phyloP scores from a whole-genome alignment of 2,888 invertebrate genomes.

The Plagodis dolabraria region DNA sequence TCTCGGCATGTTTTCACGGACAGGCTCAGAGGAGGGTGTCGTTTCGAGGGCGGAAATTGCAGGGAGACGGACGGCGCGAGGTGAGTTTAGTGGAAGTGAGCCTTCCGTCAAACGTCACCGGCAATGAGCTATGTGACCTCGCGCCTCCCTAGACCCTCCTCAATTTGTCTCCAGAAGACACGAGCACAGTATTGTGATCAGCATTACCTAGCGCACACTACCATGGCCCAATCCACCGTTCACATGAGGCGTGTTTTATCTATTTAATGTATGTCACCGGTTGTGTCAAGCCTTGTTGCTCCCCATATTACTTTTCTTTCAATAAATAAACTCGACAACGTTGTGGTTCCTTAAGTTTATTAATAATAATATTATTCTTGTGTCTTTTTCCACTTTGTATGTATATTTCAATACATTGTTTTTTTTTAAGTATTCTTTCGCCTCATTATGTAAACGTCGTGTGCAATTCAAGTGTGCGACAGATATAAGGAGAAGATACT shows the following conservation, averaged over 20 bases:
- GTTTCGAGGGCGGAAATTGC: slow-evolving; percentile 68
- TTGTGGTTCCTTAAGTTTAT: background rate
- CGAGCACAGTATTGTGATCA: slow-evolving; percentile 48
- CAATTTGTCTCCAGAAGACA: slow-evolving; percentile 58
- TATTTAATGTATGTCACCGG: slow-evolving; percentile 7
- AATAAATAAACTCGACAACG: background rate
- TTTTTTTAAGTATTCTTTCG: too few relatives aligned
- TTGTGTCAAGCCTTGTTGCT: slow-evolving; percentile 3
- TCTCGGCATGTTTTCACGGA: slow-evolving; percentile 56
- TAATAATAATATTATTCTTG: background rate
- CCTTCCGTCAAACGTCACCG: slow-evolving; percentile 66
- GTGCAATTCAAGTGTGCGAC: too few relatives aligned
- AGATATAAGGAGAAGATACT: background rate
- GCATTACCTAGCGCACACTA: slow-evolving; percentile 48
- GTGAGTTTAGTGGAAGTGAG: slow-evolving; percentile 60
- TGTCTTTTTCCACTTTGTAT: background rate
- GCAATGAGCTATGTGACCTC: slow-evolving; percentile 63
- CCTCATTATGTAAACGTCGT: too few relatives aligned
- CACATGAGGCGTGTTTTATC: slow-evolving; percentile 10
- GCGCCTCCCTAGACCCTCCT: slow-evolving; percentile 45
- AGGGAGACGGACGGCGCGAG: slow-evolving; percentile 56
- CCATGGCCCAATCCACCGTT: slow-evolving; percentile 34
- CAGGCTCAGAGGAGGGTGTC: slow-evolving; percentile 59
- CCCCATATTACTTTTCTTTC: background rate
- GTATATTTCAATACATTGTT: background rate